Base-by-base conservation (phyloP, 2,113 vertebrate genomes). In the Ciconia stormi region DNA sequence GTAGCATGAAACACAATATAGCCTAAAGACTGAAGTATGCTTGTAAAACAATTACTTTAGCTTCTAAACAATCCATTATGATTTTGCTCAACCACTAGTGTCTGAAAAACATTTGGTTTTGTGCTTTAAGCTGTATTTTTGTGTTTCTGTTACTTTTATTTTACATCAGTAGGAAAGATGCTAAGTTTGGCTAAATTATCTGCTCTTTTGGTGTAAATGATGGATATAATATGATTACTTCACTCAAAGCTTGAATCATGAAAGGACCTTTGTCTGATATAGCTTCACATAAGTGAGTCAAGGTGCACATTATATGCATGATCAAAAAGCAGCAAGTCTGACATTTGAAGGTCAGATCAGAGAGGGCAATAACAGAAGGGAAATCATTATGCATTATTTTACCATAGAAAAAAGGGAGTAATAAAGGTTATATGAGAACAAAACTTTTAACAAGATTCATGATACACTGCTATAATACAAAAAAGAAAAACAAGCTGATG, bases 291-390 rank as follows among this genome's bases (percentile, higher is more conserved):
- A 70, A 95, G 46, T 80, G 69, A 97, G 77, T 93, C 73, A 94
- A 96, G 46, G 85, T 96, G 65, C 69, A 95, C 92, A 87, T 94
- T 89, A 87, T 85, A 93, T 95, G 74, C 82, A 70, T 93, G 93
- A 95, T 97, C 74, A 96, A 86, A 97, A 97, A 77, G 69, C 93
- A 91, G 93, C 70, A 93, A 77, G n/a, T 77, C 78, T 98, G 97
- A 96, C 89, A 98, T 97, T 97, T 98, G 97, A 98, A 98, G 92
- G 96, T 98, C 97, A 97, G 95, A 93, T 58, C 88, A 97, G 62
- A 96, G 71, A 96, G 44, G 91, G 47, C 84, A 96, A 40, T 93
- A 93, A 89, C n/a, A 89, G 77, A 96, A 95, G 38, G 25, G 59
- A 96, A 92, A 95, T 93, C 61, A 81, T 80, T 95, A 97, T 97